Conservation (phyloP, 2,888 invertebrate genomes). For the Polia nebulosa region DNA sequence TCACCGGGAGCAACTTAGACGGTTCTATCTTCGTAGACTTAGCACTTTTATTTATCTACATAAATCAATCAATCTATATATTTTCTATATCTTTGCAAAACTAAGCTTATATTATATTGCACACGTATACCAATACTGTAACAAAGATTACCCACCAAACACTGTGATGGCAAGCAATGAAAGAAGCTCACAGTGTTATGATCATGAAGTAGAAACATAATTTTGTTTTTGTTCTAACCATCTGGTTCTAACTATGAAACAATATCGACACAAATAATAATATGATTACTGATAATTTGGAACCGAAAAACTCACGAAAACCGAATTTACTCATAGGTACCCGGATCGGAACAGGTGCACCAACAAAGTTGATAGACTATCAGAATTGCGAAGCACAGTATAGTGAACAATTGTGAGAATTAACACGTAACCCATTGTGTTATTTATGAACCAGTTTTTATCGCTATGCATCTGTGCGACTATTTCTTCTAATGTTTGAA, state of each 20-base stretch:
- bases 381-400: constrained; percentile 38
- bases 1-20: not conserved
- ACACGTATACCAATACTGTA: too few species aligned
- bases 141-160: not conserved
- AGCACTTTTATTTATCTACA: too few species aligned
- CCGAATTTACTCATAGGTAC: not conserved
- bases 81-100: too few species aligned
- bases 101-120: too few species aligned
- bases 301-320: not conserved
- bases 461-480: constrained; percentile 43
- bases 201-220: too few species aligned
- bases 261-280: too few species aligned
- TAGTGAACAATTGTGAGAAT: constrained; percentile 57
- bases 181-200: not conserved
- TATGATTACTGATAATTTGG: too few species aligned
- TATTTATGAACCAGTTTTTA: constrained; percentile 47
- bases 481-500: constrained; percentile 39
- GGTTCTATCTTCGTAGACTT: not conserved
- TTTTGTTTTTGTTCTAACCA: too few species aligned
- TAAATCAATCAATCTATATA: not conserved
- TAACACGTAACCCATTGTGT: constrained; percentile 48
- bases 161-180: not conserved
- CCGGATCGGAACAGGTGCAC: constrained; percentile 27
- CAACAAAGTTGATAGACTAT: constrained; percentile 23
- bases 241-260: too few species aligned